phyloP scores from a whole-genome alignment of 2,888 invertebrate genomes.

The Sinhomidia bicolor region DNA sequence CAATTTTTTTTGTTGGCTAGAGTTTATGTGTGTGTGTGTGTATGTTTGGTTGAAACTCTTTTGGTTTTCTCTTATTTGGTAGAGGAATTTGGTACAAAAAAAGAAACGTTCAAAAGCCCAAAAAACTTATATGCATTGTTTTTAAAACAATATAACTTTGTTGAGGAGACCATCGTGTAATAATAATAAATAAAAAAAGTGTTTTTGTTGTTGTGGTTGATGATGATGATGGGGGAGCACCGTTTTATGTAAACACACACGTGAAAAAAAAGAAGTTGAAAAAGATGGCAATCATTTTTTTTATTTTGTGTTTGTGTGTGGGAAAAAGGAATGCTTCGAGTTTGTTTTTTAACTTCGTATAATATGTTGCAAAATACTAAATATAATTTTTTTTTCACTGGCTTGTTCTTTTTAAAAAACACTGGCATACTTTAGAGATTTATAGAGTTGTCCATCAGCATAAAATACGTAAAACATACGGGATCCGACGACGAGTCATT shows the following conservation, averaged over 20 bases:
- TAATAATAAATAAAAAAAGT: neutral
- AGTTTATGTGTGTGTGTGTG: neutral
- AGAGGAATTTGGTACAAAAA: constrained; percentile 31
- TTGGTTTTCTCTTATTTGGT: constrained; percentile 30
- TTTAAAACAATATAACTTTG: constrained; percentile 1
- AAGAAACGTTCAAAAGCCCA: neutral
- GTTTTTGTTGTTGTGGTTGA: neutral
- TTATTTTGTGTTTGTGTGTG: constrained; percentile 12
- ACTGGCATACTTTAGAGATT: constrained; percentile 74
- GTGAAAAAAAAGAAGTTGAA: neutral
- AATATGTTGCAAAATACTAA: constrained; percentile 52
- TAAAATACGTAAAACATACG: constrained; percentile 24
- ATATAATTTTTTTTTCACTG: constrained; percentile 61
- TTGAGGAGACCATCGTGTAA: constrained; percentile 44
- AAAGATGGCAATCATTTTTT: neutral
- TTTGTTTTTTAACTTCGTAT: constrained; percentile 9
- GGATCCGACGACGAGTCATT: constrained; percentile 42
- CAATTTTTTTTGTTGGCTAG: neutral
- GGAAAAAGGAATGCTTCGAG: constrained; percentile 14
- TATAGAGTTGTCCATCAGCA: constrained; percentile 63
- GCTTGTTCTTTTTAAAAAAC: constrained; percentile 59
- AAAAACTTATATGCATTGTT: constrained; percentile 4
- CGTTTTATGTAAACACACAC: constrained; percentile 51
- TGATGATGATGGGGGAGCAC: constrained; percentile 62
- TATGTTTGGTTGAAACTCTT: neutral